Conservation (phyloP, 1,140 invertebrate species). For the Drosophila sechellia region DNA sequence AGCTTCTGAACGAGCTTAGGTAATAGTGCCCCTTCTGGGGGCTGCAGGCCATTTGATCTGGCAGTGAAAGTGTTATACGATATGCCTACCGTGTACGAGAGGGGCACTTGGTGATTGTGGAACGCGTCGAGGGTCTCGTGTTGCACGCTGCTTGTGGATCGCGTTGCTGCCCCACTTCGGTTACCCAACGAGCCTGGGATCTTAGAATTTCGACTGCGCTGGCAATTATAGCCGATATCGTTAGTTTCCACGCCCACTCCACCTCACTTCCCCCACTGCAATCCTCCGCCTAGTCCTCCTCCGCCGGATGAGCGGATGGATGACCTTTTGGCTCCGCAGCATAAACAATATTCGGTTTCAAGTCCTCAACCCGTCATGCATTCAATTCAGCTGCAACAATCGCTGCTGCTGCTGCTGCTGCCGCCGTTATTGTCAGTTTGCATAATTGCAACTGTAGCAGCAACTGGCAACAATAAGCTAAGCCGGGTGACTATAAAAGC, state of each 20-base stretch:
- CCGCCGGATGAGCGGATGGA: constrained; percentile 30
- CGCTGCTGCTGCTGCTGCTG: constrained; percentile 34
- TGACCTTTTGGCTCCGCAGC: constrained; percentile 61
- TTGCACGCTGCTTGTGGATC: constrained; percentile 41
- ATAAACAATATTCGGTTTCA: constrained; percentile 72
- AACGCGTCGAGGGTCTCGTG: constrained; percentile 23
- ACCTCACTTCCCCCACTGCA: background rate
- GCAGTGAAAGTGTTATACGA: constrained; percentile 50
- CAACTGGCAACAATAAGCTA: constrained; percentile 60
- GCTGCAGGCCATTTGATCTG: constrained; percentile 17
- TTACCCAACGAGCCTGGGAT: constrained; percentile 18
- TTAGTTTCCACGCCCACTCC: constrained; percentile 71
- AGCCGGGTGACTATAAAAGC: constrained; percentile 63
- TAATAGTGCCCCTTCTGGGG: constrained; percentile 2
- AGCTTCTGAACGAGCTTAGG: constrained; percentile 23
- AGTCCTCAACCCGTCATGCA: constrained; percentile 63
- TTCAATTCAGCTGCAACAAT: constrained; percentile 62
- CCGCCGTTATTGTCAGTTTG: constrained; percentile 50
- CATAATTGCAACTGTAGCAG: constrained; percentile 79
- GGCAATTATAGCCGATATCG: constrained; percentile 41
- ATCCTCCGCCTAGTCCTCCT: background rate
- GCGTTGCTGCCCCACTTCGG: constrained; percentile 4
- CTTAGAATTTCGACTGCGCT: constrained; percentile 21
- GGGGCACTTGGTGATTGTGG: constrained; percentile 37
- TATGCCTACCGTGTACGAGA: background rate